Evolutionary conservation across 2,113 vertebrate species (phyloP), one percentile per base, ranked within the genome.

Genomic region (Anolis sagrei): DNA sequence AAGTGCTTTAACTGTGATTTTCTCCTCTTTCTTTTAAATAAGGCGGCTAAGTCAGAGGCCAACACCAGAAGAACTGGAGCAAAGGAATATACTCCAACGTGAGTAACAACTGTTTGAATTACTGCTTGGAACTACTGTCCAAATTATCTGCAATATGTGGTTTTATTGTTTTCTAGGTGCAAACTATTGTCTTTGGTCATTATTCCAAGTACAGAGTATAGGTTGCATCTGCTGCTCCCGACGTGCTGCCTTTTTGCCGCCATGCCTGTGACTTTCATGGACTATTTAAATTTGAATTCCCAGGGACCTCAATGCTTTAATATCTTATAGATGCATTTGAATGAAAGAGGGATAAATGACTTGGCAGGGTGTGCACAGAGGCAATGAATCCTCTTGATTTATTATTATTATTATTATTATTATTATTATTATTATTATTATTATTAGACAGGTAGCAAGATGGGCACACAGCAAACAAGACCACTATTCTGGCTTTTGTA

Each of bases 1-100:
- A 44, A 44, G 39, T 44, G 39, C 39, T 44, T 44, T 44, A 27
- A 49, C 74, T 80, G 32, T 70, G 18, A n/a, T 61, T 0, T 69
- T 87, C 72, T 32, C 88, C 54, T 54, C 39, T 0, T 66, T 80
- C 81, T 76, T 87, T 80, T 92, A 10, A 86, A 36, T 87, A 82
- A 99, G 99, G 93, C 96, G 99, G 86, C 95, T 99, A 83, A 99
- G 99, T 87, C 98, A 99, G 95, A 98, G 99, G 93, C 99, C 99
- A 0, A 97, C 98, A 49, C 97, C 98, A 2, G 98, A 99, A 91
- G 99, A 99, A 85, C 95, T 99, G 76, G 98, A 99, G 94, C 99
- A 99, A 91, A 97, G 99, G 92, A 99, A 99, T 94, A 99, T 99
- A 87, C 97, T 99, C 68, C 98, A 98, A 27, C 98, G 99, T 99